Evolutionary conservation across 92 coral and sea anemone genomes (phyloP), one percentile per base, ranked within the genome.

Genomic region (Porites divaricata): DNA sequence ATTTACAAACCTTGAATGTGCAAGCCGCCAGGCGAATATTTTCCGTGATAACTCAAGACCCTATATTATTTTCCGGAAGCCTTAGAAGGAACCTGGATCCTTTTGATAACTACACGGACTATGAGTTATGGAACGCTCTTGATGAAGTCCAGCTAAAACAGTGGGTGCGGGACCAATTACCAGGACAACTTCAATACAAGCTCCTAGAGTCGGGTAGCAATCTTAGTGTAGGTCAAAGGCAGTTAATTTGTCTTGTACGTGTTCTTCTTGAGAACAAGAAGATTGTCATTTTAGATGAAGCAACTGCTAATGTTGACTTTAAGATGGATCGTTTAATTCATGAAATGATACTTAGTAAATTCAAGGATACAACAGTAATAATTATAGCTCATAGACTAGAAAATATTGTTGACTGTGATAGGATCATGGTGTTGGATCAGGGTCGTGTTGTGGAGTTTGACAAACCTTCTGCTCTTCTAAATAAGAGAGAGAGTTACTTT

Each of bases 21-120:
- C 87, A 75, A 23, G 88, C 77, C 56, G 85, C 88, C 11, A 76
- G 95, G 6, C 73, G 74, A 41, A 74, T 78, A 53, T 81, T 91
- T 14, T 85, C 95, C 6, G 89, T 91, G 59, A 91, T 91, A n/a
- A 90, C 92, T 23, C 95, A 91, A 72, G 84, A 67, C 6, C 93
- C 93, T 45, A 76, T 90, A 25, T 75, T 90, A 72, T 90, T 87
- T 56, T 80, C 82, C 63, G 93, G 93, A 51, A 86, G 85, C 52
- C 67, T 90, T 8, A 81, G 88, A 22, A 62, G 61, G 19, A 91
- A 91, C 71, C 22, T 91, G 53, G 95, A 91, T 64, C 95, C 95
- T 26, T 81, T 88, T 57, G 45, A 49, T 21, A 51, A 84, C 45
- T 57, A 75, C 80, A 26, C 83, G 0, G 95, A 91, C 64, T 13